Base-by-base conservation (phyloP, 2,797 vertebrate genomes). In the Gambelia wislizenii region DNA sequence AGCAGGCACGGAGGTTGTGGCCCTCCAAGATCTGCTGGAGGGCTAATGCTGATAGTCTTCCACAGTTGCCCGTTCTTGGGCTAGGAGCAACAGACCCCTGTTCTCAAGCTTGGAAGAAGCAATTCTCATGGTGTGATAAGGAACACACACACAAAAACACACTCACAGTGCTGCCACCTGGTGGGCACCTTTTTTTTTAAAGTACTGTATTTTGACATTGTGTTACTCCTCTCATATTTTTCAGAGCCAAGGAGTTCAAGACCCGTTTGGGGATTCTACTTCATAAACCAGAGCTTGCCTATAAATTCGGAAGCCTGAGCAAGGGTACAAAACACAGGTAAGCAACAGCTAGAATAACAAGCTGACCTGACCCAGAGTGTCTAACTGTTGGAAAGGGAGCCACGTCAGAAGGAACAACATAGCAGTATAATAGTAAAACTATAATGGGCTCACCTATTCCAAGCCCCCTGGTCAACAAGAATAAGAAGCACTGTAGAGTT, bases 211-310 rank as follows among this genome's bases (percentile, higher is more conserved):
- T 80, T 89, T 69, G 30, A 69, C 77, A 85, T 81, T 25, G 27
- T 54, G 25, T 72, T 84, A 20, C 81, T n/a, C 59, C 76, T 27
- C 59, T 89, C 87, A 89, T 94, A 84, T 88, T 61, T 95, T 86
- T 85, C 96, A 99, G 98, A 96, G 98, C 97, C 88, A 99, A 99
- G 95, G 98, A 98, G 91, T 96, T 99, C 94, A 99, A 98, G 95
- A 98, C 96, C 18, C 97, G 98, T 33, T 96, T 99, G 92, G 97
- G 97, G 86, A 98, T 96, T 95, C 96, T 99, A 91, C 96, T 99
- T 93, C 98, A 98, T 59, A 98, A 97, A 89, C 93, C 98, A 1
- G 98, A 98, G 42, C 91, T 94, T 90, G 93, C 95, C 69, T 95
- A 96, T 2, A 92, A 94, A 56, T 22, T 36, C 0, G 92, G 95